Percentiles rank a stretch among this genome's conserved stretches.
These are phyloP conservation scores for Trogon surrucura DNA, from an alignment of 2,113 vertebrate species.

Conservation along the genomic window DNA sequence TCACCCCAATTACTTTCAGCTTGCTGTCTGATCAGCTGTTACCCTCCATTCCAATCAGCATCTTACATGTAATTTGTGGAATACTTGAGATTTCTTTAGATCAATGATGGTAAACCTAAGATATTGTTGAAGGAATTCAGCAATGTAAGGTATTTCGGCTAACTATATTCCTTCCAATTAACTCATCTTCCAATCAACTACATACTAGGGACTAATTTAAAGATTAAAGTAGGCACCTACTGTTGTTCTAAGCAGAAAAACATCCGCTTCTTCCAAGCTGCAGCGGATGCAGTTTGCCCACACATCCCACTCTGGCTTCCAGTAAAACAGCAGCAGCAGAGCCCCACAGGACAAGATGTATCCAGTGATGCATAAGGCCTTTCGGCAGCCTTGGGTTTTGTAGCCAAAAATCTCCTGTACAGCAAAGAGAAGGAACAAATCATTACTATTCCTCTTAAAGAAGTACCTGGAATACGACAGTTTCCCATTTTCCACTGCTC, in stretches of 20 bases:
- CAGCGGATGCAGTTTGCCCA: conserved; percentile 74
- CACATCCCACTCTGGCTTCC: conserved; percentile 79
- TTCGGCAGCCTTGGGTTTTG: conserved; percentile 62
- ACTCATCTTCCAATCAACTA: background rate
- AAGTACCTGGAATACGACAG: background rate
- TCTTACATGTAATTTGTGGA: background rate
- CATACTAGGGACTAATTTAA: background rate
- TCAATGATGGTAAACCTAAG: background rate
- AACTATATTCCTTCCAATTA: background rate
- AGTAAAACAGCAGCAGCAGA: conserved; percentile 78
- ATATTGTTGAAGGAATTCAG: background rate
- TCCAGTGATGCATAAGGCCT: conserved; percentile 71
- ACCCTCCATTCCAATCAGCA: background rate
- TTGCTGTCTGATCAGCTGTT: background rate
- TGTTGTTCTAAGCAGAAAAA: conserved; percentile 76
- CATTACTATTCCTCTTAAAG: background rate
- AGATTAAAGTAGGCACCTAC: conserved; percentile 63
- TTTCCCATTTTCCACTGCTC: background rate
- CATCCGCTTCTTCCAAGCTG: conserved; percentile 75
- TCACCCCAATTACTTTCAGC: background rate
- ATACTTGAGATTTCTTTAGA: background rate
- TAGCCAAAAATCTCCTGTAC: conserved; percentile 82
- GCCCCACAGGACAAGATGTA: conserved; percentile 76
- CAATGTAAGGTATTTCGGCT: background rate
- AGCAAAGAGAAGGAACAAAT: background rate